phyloP scores from a whole-genome alignment of 2,797 vertebrate genomes.

The Rhinogobio ventralis region DNA sequence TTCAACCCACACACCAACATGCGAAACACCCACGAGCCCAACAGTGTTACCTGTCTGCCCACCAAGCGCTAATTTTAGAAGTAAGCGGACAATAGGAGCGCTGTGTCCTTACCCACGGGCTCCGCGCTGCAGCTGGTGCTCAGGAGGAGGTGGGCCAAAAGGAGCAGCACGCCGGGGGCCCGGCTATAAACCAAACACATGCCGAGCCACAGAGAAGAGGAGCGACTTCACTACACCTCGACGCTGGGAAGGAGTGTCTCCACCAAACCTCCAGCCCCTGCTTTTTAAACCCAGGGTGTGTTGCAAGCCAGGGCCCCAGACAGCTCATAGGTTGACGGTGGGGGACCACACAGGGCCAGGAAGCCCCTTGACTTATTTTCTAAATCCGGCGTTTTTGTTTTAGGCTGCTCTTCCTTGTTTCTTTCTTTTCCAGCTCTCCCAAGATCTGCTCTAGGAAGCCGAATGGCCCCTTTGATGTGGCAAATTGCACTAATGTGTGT shows the following conservation, averaged over 20 bases:
- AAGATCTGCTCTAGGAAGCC: conserved; percentile 61
- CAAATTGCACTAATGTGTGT: conserved; percentile 60
- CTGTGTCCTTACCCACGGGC: conserved; percentile 76
- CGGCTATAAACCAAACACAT: conserved; percentile 67
- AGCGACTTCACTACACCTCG: conserved; percentile 30
- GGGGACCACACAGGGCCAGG: conserved; percentile 74
- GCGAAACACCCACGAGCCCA: neutral
- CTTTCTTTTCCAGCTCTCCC: conserved; percentile 30
- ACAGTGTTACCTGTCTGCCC: conserved; percentile 59
- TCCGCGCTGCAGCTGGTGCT: conserved; percentile 58
- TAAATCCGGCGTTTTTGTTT: conserved; percentile 25
- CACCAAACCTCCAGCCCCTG: conserved; percentile 73
- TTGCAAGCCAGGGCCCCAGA: conserved; percentile 73
- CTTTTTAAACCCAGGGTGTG: conserved; percentile 82
- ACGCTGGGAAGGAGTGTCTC: conserved; percentile 64
- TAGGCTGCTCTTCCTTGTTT: conserved; percentile 25
- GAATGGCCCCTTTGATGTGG: conserved; percentile 72
- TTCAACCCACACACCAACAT: conserved; percentile 2
- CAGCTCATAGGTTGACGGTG: conserved; percentile 74
- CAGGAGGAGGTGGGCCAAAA: conserved; percentile 70
- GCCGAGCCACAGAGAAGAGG: conserved; percentile 60
- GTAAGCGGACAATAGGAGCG: conserved; percentile 53
- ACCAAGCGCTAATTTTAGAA: conserved; percentile 62
- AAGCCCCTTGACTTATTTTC: conserved; percentile 30
- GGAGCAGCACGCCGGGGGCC: conserved; percentile 64